Base-by-base conservation (phyloP, 53 echinoderm and acorn worm genomes). In the Paelopatides confundens region DNA sequence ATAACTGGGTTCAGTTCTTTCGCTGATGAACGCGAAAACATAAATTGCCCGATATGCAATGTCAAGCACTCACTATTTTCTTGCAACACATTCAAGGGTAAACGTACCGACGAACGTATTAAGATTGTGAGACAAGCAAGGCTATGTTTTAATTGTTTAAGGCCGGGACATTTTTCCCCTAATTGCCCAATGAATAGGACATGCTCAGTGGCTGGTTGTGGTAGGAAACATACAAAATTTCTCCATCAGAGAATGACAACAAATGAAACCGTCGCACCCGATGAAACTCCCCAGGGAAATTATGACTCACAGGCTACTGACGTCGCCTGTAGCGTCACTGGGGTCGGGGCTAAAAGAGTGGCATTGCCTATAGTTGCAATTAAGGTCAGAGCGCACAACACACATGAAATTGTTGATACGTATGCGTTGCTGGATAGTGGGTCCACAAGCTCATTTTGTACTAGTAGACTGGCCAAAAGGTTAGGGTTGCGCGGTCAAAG, bases 351-450 rank as follows among this genome's bases (percentile, higher is more conserved):
- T 48, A 36, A 31, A 49, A 89, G 85, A 50, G 71, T 89, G 5
- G 88, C 91, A 8, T 62, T 91, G 15, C 94, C 86, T 1, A 86
- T 91, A 15, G 91, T 94, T 52, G 81, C 88, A 1, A 74, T 94
- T 9, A 76, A 65, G 26, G 90, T 93, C 17, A 48, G 69, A 21
- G 39, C 74, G 3, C 53, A 26, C 10, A 87, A 63, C 17, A 71
- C 40, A 0, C 31, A 70, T 2, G 31, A 27, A 31, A 43, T 28
- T 21, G 17, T 71, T 1, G 34, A 33, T 14, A 93, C 88, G 17
- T 87, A 77, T 47, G 89, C 91, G 11, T 71, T 94, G 29, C 76
- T 94, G 0, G 89, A 94, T 62, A 50, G 74, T 62, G 89, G 94
- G 5, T 91, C 89, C 2, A 91, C 86, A 15, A 89, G 70, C 11